phyloP scores from a whole-genome alignment of 2,113 vertebrate genomes.

The Hystrix brachyura region DNA sequence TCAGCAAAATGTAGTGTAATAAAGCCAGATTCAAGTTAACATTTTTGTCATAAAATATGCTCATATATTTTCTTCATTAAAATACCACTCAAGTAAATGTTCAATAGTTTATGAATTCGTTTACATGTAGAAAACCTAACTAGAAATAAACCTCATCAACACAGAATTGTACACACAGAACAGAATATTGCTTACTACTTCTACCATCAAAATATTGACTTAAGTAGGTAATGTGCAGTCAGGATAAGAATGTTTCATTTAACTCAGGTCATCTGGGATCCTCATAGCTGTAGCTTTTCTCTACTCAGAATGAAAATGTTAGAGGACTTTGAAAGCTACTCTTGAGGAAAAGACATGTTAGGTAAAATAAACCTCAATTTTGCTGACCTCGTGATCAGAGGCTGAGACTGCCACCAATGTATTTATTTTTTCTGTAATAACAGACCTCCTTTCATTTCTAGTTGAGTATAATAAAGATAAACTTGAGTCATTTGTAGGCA shows the following conservation, averaged over 20 bases:
- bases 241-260: background rate
- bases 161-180: background rate
- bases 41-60: background rate
- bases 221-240: background rate
- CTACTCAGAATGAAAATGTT: background rate
- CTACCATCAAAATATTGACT: conserved; percentile 14
- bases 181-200: background rate
- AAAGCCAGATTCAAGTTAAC: background rate
- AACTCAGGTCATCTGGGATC: background rate
- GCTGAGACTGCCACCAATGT: too few species aligned
- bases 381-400: background rate
- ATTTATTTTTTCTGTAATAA: background rate
- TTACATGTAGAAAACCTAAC: background rate
- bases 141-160: conserved; percentile 1
- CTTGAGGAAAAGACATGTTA: background rate
- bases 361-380: background rate
- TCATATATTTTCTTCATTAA: conserved; percentile 13
- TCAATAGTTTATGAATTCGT: background rate
- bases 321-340: background rate
- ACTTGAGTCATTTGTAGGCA: background rate
- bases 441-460: background rate
- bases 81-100: background rate
- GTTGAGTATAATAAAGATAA: background rate
- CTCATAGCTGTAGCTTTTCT: background rate
- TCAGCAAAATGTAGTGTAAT: background rate